Conservation (phyloP, 2,888 invertebrate species). For the Mantis religiosa region DNA sequence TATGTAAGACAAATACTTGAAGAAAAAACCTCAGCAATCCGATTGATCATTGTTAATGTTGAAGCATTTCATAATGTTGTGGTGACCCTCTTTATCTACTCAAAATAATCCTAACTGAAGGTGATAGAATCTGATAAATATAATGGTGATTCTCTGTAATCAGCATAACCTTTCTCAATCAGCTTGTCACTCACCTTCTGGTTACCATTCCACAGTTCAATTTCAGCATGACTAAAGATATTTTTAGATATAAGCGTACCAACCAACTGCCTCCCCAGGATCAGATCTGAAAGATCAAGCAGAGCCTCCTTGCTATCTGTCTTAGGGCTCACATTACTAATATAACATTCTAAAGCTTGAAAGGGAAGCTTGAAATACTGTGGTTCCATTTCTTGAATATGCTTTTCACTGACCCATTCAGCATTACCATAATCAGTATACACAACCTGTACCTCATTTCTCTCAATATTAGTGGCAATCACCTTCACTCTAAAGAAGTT, state of each 20-base stretch:
- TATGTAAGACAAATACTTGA: no score
- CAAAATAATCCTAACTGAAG: neutral
- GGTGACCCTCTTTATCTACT: neutral
- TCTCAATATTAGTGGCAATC: neutral
- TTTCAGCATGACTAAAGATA: neutral
- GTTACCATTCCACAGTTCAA: neutral
- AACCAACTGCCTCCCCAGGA: neutral
- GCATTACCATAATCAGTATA: constrained; percentile 21
- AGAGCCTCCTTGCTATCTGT: neutral
- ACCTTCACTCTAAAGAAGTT: constrained; percentile 18
- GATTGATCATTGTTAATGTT: no score
- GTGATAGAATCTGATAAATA: neutral
- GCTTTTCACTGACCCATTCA: neutral
- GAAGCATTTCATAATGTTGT: no score
- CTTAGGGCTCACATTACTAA: neutral
- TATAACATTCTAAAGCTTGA: constrained; percentile 11
- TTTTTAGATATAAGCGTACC: neutral
- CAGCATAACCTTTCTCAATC: neutral
- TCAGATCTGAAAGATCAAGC: neutral
- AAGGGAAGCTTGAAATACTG: constrained; percentile 23
- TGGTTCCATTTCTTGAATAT: constrained; percentile 11
- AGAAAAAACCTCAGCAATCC: no score
- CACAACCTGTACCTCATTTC: neutral
- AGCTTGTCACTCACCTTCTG: neutral
- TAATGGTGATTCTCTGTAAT: neutral